Evolutionary conservation across 2,113 vertebrate genomes (phyloP), one percentile per base, ranked within the genome.

Genomic region (Delphinus delphis): DNA sequence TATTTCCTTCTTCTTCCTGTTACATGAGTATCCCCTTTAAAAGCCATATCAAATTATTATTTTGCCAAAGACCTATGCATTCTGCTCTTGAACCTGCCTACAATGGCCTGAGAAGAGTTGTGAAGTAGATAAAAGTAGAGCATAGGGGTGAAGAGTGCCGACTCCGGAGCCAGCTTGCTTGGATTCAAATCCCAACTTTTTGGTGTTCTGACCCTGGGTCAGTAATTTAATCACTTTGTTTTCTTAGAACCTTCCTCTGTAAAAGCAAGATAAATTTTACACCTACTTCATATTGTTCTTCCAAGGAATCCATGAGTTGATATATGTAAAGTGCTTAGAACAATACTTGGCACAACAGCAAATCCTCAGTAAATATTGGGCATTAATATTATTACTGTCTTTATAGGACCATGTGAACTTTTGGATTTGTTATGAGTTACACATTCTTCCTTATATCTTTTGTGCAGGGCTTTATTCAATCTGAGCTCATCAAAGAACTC

Each of bases 401-500:
- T 87, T 41, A 15, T 12, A 76, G 63, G 71, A 38, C 41, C 20
- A 5, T 11, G 47, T 33, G 76, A 47, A 62, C 70, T 28, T 93
- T 31, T 2, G 33, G 31, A 44, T 63, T 81, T 94, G n/a, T 58
- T 74, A 14, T 79, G 38, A 63, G 21, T 55, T 88, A 28, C 1
- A 1, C 38, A 38, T 15, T 73, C 28, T 9, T 90, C 12, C 28
- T 88, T 85, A 14, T 85, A 28, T 26, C 65, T 77, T 81, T 77
- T 76, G 76, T 90, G 17, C 31, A 79, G 25, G 60, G 67, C 88
- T 97, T 97, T 96, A 90, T 97, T 95, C 88, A 85, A 94, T 96
- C 58, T 93, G 44, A 97, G 62, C 47, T 88, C 94, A 93, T 95
- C 93, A 94, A 90, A 94, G 93, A 93, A 82, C 76, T 88, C 95